Conservation (phyloP, 2,797 vertebrate species). For the Psittacula echo region DNA sequence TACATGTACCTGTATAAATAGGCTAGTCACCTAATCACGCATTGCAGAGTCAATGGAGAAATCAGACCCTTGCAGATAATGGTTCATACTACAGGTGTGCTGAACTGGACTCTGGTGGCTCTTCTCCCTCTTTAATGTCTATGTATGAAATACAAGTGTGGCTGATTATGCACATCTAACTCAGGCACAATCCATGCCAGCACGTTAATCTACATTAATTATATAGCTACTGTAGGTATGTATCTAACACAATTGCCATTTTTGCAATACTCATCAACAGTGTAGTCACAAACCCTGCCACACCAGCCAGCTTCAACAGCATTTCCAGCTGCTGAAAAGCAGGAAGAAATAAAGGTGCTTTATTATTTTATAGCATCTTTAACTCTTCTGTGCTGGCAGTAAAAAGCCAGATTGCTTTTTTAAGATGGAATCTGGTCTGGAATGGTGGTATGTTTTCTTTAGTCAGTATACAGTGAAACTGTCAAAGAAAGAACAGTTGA, state of each 20-base stretch:
- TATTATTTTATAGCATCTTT: slow-evolving; percentile 33
- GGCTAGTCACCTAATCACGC: rapidly evolving
- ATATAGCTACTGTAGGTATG: background rate
- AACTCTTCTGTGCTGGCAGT: background rate
- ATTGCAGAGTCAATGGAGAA: background rate
- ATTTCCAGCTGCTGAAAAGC: background rate
- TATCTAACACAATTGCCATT: background rate
- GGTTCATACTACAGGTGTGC: no score
- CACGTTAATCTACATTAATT: background rate
- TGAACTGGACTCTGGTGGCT: rapidly evolving
- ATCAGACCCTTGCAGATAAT: background rate
- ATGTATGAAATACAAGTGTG: background rate
- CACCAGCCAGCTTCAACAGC: background rate
- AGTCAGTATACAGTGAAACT: slow-evolving; percentile 35
- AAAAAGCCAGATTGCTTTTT: background rate
- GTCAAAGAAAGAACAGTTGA: slow-evolving; percentile 55
- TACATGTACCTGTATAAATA: background rate
- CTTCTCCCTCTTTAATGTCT: background rate
- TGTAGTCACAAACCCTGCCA: background rate
- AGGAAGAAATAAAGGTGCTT: slow-evolving; percentile 11
- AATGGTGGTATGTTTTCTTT: background rate
- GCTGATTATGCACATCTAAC: background rate
- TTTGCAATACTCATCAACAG: background rate
- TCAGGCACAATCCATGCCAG: background rate
- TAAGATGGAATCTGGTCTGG: slow-evolving; percentile 23